Conservation (phyloP, 2,113 vertebrate genomes). For the Geococcyx californianus region DNA sequence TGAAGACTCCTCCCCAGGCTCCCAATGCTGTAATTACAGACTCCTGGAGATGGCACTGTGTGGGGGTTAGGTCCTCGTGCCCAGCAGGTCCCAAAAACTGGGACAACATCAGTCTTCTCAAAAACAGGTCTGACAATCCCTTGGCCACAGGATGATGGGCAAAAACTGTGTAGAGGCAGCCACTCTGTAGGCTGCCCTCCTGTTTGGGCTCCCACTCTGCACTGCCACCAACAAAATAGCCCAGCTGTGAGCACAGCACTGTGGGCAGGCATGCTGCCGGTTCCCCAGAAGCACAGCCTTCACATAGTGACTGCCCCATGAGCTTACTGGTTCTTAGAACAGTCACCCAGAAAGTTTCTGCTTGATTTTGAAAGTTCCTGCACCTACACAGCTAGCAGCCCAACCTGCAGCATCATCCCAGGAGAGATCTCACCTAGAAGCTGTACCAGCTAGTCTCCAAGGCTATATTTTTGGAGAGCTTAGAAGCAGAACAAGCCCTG, state of each 20-base stretch:
- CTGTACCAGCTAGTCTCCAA: not conserved
- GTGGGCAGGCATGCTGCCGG: rapidly evolving
- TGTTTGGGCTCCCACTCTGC: not conserved
- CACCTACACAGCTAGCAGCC: not conserved
- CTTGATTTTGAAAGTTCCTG: not conserved
- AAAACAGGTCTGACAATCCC: not conserved
- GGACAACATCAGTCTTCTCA: not conserved
- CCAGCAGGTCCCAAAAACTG: not conserved
- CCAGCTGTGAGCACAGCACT: not conserved
- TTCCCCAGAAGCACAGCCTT: not conserved
- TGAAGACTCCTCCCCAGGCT: not conserved
- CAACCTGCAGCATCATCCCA: not conserved
- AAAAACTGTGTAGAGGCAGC: not conserved
- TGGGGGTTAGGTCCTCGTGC: not conserved
- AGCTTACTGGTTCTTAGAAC: not conserved
- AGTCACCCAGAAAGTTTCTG: not conserved
- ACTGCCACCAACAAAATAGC: not conserved
- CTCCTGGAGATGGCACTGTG: not conserved
- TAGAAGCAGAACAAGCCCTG: not conserved
- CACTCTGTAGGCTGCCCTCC: not conserved
- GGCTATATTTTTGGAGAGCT: not conserved
- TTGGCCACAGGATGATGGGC: rapidly evolving
- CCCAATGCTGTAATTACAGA: not conserved
- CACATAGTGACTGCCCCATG: rapidly evolving
- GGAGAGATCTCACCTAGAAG: not conserved